These are phyloP conservation scores for Neolamprologus modestus DNA, from an alignment of 2,113 vertebrate genomes.

Conservation along the genomic window DNA sequence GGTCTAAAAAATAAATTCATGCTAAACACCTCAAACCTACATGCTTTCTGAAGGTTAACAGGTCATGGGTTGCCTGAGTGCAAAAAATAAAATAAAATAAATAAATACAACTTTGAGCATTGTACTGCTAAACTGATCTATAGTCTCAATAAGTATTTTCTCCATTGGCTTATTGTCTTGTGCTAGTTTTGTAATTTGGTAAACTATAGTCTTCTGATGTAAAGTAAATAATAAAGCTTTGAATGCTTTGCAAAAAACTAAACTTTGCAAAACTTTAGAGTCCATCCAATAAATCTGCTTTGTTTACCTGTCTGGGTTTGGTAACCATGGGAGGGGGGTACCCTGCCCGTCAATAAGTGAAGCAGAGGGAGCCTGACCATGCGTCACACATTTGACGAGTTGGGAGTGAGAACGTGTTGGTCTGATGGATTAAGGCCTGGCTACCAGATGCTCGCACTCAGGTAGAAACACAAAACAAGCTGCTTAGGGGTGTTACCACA, in stretches of 20 bases:
- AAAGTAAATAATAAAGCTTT: not conserved
- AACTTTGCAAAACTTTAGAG: no score
- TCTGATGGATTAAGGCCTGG: no score
- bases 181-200: accelerated
- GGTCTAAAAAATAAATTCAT: not conserved
- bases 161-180: accelerated
- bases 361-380: no score
- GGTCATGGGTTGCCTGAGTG: accelerated
- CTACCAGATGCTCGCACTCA: no score
- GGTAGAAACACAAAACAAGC: no score
- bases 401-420: no score
- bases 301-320: not conserved
- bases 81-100: not conserved
- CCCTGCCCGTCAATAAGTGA: no score
- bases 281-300: not conserved
- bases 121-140: accelerated
- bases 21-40: accelerated
- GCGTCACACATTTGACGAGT: no score
- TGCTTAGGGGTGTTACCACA: no score
- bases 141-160: accelerated
- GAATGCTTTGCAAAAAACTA: not conserved
- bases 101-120: not conserved
- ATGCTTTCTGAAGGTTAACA: accelerated
- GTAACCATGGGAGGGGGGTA: not conserved
- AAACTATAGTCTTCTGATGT: accelerated